Evolutionary conservation across 2,797 vertebrate genomes (phyloP).

Genomic region (Potorous gilbertii): DNA sequence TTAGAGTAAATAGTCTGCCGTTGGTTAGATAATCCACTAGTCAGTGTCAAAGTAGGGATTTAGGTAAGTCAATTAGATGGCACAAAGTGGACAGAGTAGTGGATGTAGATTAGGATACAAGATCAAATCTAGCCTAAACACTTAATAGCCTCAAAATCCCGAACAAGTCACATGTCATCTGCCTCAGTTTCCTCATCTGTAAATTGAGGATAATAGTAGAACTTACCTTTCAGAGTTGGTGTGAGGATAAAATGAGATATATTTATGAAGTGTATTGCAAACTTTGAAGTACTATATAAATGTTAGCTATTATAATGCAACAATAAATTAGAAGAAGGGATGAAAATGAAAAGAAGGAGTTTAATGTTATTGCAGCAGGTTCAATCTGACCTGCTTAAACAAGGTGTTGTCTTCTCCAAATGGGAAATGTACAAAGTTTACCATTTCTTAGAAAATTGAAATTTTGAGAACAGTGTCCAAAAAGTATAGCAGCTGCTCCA

Average conservation of each 20-base stretch:
- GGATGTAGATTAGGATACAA: not conserved
- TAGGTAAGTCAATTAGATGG: not conserved
- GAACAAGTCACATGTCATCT: not conserved
- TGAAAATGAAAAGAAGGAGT: not conserved
- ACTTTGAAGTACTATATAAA: not conserved
- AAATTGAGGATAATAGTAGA: not conserved
- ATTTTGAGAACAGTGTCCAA: not conserved
- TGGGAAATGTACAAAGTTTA: not conserved
- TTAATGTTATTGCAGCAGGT: not conserved
- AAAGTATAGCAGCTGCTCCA: not conserved
- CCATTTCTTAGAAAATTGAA: not conserved
- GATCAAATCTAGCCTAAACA: not conserved
- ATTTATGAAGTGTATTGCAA: not conserved
- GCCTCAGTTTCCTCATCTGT: not conserved
- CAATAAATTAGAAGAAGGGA: not conserved
- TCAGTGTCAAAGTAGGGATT: not conserved
- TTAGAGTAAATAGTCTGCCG: not conserved
- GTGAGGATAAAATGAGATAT: not conserved
- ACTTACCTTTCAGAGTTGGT: not conserved
- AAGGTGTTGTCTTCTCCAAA: not conserved
- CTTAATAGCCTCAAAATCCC: not conserved
- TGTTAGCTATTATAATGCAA: not conserved
- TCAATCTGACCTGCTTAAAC: not conserved
- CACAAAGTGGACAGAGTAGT: not conserved
- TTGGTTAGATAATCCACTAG: not conserved